These are phyloP conservation scores for Pachycephala philippinensis DNA, from an alignment of 2,113 vertebrate genomes.

Conservation along the genomic window DNA sequence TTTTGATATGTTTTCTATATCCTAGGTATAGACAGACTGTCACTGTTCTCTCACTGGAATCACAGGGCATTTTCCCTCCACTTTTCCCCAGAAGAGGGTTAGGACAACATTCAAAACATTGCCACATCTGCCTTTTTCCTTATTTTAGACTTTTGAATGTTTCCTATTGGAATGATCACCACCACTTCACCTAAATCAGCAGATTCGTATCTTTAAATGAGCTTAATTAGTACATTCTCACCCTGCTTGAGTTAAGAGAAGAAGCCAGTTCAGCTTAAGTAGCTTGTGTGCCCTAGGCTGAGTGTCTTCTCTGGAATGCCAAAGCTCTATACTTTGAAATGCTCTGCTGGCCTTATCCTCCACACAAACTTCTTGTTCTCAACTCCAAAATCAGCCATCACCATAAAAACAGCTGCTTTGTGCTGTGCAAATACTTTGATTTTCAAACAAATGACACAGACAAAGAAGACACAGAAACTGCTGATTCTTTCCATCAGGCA, in stretches of 20 bases:
- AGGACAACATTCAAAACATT: neutral
- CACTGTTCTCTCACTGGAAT: neutral
- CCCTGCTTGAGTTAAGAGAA: neutral
- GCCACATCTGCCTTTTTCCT: neutral
- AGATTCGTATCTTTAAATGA: neutral
- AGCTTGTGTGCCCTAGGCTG: fast-evolving
- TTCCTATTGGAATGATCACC: neutral
- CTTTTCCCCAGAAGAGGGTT: neutral
- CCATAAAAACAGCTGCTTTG: neutral
- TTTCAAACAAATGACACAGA: neutral
- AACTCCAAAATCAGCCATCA: neutral
- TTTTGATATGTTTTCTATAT: neutral
- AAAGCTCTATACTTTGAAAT: neutral
- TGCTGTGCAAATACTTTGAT: neutral
- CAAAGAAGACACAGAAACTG: neutral
- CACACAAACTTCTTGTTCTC: neutral
- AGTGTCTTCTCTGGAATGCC: neutral
- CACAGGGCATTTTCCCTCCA: neutral
- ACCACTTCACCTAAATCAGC: neutral
- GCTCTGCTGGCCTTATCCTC: neutral
- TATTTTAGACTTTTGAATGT: neutral
- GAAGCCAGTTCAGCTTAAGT: neutral
- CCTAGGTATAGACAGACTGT: neutral
- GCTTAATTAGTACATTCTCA: neutral
- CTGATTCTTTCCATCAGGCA: neutral